Percentiles rank a stretch among this genome's conserved stretches.
Evolutionary conservation across 1,140 invertebrate genomes (phyloP).

Genomic region (Armadillidium nasatum): DNA sequence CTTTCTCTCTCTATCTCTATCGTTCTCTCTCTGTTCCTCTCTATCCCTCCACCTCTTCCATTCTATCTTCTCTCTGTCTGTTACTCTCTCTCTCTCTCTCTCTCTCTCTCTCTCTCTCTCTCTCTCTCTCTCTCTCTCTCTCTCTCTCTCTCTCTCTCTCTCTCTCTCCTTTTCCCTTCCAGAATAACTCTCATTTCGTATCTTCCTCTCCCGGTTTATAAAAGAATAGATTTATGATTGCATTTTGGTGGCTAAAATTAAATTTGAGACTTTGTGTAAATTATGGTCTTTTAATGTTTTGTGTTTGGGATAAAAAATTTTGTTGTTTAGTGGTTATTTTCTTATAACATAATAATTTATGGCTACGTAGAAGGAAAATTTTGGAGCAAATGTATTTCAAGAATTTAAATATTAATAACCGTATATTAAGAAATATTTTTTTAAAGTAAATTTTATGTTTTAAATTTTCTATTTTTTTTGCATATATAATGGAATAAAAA

Average conservation of each 20-base stretch:
- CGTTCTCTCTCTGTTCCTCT: too few relatives aligned
- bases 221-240: constrained; percentile 3
- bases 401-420: not conserved
- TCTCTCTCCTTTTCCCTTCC: too few relatives aligned
- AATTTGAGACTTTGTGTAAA: not conserved
- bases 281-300: constrained; percentile 1
- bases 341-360: too few relatives aligned
- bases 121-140: too few relatives aligned
- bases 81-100: not conserved
- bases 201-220: not conserved
- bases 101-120: too few relatives aligned
- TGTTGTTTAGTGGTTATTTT: too few relatives aligned
- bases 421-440: not conserved
- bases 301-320: not conserved
- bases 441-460: too few relatives aligned
- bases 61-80: not conserved
- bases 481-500: constrained; percentile 27
- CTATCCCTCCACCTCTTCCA: too few relatives aligned
- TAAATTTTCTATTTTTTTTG: too few relatives aligned
- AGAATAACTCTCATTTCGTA: not conserved
- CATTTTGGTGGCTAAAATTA: constrained; percentile 4
- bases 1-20: not conserved
- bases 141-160: too few relatives aligned
- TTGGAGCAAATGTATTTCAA: not conserved
- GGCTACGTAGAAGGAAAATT: not conserved